Percentiles rank a stretch among this genome's conserved stretches.
Conservation (phyloP, 2,888 invertebrate genomes). For the Rapana venosa region DNA sequence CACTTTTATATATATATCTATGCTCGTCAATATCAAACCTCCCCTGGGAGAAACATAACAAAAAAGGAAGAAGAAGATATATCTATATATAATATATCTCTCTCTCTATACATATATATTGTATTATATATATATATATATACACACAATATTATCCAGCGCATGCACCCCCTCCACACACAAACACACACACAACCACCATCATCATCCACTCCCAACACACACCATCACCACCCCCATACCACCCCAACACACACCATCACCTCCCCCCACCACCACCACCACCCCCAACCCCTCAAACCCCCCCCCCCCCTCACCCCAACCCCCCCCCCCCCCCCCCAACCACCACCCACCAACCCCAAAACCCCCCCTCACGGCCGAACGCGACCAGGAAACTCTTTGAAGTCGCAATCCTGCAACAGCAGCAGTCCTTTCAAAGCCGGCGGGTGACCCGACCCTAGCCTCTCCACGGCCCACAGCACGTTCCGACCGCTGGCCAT, state of each 20-base stretch:
- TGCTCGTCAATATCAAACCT: too few relatives aligned
- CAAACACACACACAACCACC: slow-evolving; percentile 18
- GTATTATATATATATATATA: background rate
- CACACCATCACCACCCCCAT: background rate
- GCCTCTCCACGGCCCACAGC: slow-evolving; percentile 46
- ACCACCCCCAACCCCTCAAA: background rate
- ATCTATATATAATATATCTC: too few relatives aligned
- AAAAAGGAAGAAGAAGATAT: too few relatives aligned
- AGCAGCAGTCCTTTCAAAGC: slow-evolving; percentile 46
- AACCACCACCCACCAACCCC: background rate
- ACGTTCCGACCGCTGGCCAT: slow-evolving; percentile 50
- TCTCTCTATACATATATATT: too few relatives aligned
- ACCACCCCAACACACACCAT: background rate
- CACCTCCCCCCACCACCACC: background rate
- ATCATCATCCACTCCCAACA: background rate
- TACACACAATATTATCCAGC: background rate
- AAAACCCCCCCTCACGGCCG: background rate
- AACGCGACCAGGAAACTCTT: background rate
- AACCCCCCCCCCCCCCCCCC: background rate
- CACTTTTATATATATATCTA: too few relatives aligned
- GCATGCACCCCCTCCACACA: background rate
- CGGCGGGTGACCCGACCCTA: slow-evolving; percentile 40
- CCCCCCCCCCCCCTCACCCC: background rate
- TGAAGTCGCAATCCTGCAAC: slow-evolving; percentile 44
- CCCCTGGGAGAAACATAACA: too few relatives aligned